phyloP scores from a whole-genome alignment of 2,888 invertebrate species.

The Branchinecta sandiegonensis region DNA sequence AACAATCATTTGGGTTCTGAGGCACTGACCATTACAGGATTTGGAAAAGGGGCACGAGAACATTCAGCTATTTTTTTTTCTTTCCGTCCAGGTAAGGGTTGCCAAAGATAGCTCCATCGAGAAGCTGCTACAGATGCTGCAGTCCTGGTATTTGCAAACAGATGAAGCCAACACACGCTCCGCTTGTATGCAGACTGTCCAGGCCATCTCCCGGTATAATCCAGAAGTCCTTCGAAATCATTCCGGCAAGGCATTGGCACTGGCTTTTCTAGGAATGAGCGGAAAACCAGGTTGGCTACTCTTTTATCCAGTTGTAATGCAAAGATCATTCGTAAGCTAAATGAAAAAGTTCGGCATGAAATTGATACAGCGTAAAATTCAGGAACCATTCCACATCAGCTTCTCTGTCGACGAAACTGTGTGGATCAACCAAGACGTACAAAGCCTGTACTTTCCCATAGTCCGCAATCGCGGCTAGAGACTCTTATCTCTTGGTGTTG shows the following conservation, averaged over 20 bases:
- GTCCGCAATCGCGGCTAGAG: no score
- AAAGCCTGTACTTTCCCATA: no score
- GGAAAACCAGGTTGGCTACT: constrained; percentile 37
- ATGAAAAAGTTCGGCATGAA: no score
- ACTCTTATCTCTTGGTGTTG: no score
- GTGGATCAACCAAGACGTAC: no score
- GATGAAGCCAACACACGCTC: constrained; percentile 61
- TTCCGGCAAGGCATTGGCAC: constrained; percentile 55
- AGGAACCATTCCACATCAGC: no score
- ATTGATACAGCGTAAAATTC: no score
- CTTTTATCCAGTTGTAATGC: constrained; percentile 15
- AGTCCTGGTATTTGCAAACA: constrained; percentile 50
- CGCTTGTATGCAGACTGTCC: constrained; percentile 57
- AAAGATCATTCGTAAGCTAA: constrained; percentile 17
- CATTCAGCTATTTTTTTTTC: no score
- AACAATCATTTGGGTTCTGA: no score
- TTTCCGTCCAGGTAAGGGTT: constrained; percentile 39
- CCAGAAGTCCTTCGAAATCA: constrained; percentile 66
- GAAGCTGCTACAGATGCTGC: constrained; percentile 47
- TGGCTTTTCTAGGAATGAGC: constrained; percentile 83
- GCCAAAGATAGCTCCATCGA: constrained; percentile 61
- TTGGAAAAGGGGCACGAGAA: no score
- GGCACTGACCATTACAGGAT: no score
- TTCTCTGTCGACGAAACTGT: no score
- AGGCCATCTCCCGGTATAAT: constrained; percentile 65